Evolutionary conservation across 2,113 vertebrate species (phyloP).

Genomic region (Upupa epops): DNA sequence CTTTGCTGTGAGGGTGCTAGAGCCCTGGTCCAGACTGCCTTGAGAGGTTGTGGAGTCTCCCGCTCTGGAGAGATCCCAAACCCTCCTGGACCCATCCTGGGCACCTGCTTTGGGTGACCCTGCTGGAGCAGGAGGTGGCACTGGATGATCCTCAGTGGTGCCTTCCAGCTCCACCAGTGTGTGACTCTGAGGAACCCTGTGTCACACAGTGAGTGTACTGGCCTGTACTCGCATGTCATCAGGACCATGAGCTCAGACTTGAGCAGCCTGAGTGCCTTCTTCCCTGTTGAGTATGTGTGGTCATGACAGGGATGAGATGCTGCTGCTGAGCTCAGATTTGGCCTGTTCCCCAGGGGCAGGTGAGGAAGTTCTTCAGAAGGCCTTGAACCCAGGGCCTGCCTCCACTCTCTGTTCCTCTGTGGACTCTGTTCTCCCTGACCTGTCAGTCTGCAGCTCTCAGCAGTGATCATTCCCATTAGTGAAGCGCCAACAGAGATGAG

Average conservation of each 20-base stretch:
- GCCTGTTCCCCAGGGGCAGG: fast-evolving
- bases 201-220: fast-evolving
- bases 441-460: background rate
- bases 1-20: too few relatives aligned
- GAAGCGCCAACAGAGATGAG: background rate
- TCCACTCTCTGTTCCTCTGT: fast-evolving
- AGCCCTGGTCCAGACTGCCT: too few relatives aligned
- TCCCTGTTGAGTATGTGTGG: background rate
- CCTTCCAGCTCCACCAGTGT: too few relatives aligned
- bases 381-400: background rate
- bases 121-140: too few relatives aligned
- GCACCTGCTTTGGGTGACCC: too few relatives aligned
- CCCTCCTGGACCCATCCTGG: too few relatives aligned
- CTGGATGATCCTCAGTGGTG: too few relatives aligned
- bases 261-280: background rate
- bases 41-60: too few relatives aligned
- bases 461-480: background rate
- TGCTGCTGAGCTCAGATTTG: background rate
- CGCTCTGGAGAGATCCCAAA: too few relatives aligned
- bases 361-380: background rate
- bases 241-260: background rate
- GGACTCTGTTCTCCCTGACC: fast-evolving
- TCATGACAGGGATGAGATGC: fast-evolving
- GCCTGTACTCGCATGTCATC: background rate
- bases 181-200: too few relatives aligned